These are phyloP conservation scores for Galemys pyrenaicus DNA, from an alignment of 2,113 vertebrate genomes.

Conservation along the genomic window DNA sequence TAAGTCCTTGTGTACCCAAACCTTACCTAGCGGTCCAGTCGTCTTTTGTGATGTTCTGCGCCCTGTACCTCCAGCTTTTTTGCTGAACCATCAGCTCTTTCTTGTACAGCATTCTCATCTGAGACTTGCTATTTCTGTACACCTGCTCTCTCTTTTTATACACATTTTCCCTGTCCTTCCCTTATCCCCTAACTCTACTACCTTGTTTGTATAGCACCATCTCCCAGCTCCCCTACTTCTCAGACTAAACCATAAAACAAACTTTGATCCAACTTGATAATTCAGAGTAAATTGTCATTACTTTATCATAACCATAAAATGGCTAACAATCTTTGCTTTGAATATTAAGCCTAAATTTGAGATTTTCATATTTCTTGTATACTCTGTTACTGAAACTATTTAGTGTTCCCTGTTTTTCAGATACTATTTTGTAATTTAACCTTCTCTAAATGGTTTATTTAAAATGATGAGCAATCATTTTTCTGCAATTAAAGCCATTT, in stretches of 20 bases:
- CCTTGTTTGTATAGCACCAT: not conserved
- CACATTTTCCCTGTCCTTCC: not conserved
- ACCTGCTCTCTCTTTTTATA: not conserved
- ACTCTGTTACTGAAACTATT: not conserved
- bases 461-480: not conserved
- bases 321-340: not conserved
- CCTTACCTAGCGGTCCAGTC: not conserved
- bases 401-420: slow-evolving; percentile 16
- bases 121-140: not conserved
- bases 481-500: slow-evolving; percentile 26
- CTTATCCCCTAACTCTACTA: not conserved
- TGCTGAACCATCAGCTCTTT: not conserved
- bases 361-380: not conserved
- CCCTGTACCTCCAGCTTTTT: not conserved
- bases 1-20: not conserved
- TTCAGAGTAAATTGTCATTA: not conserved
- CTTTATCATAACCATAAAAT: not conserved
- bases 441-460: slow-evolving; percentile 19
- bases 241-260: not conserved
- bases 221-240: not conserved
- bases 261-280: not conserved
- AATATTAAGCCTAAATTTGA: not conserved
- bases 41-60: not conserved
- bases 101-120: no score
- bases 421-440: slow-evolving; percentile 28